A percentile compares a stretch with the other conserved stretches of the same genome.
Conservation (phyloP, 2,888 invertebrate species). For the Drosophila limbata region DNA sequence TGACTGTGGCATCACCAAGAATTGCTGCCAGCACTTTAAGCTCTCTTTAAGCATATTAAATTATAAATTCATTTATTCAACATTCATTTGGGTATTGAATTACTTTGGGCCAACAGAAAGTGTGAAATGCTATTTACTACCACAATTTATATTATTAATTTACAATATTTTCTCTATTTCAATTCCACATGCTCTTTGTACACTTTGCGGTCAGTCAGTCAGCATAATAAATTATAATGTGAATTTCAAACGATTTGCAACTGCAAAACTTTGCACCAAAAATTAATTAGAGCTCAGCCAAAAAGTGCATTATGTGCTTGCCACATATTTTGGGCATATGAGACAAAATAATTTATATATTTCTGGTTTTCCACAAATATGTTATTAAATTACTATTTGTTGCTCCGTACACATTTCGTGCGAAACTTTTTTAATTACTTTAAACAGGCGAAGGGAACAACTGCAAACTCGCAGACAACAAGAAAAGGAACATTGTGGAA, state of each 20-base stretch:
- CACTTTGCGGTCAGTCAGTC: constrained; percentile 14
- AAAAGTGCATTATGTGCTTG: constrained; percentile 26
- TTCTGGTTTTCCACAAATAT: constrained; percentile 5
- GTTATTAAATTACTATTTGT: constrained; percentile 14
- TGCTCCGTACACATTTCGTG: constrained; percentile 14
- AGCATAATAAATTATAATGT: constrained; percentile 13
- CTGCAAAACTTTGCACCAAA: constrained; percentile 3
- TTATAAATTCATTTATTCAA: neutral
- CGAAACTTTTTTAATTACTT: constrained; percentile 62
- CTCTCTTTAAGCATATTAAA: neutral
- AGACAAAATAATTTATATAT: constrained; percentile 25
- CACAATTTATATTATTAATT: constrained; percentile 2
- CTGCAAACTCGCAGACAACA: constrained; percentile 22
- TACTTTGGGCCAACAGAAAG: neutral
- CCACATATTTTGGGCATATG: constrained; percentile 9
- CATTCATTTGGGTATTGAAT: neutral
- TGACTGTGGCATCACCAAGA: neutral
- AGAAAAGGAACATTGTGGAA: constrained; percentile 2
- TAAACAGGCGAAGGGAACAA: constrained; percentile 40
- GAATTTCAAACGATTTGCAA: constrained; percentile 23
- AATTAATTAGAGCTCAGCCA: constrained; percentile 39
- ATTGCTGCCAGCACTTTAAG: neutral
- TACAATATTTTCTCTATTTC: neutral
- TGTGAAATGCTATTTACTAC: neutral
- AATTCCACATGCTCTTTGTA: neutral